Percentiles rank a stretch among this genome's conserved stretches.
Conservation (phyloP, 2,797 vertebrate species). For the Xenopus petersii region DNA sequence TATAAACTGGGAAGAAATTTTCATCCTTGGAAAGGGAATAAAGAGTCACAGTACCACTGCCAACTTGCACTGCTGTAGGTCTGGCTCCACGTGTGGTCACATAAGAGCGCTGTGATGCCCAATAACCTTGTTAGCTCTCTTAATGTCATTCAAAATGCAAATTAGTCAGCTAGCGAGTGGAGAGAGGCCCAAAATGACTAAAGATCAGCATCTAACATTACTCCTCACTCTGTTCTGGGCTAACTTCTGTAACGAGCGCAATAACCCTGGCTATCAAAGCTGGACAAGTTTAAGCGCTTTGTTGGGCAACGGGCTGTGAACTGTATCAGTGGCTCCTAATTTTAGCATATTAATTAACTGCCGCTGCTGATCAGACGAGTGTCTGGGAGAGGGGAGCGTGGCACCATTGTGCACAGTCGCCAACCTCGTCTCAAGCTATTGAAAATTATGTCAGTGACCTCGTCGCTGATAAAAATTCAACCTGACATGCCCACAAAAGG, state of each 20-base stretch:
- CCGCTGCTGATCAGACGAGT: constrained; percentile 67
- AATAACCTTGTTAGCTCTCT: constrained; percentile 87
- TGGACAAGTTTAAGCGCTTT: constrained; percentile 68
- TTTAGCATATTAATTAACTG: constrained; percentile 85
- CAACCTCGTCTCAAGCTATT: constrained; percentile 79
- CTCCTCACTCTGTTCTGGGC: constrained; percentile 54
- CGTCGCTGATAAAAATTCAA: constrained; percentile 77
- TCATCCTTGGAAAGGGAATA: constrained; percentile 69
- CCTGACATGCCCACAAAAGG: constrained; percentile 74
- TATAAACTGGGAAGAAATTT: constrained; percentile 64
- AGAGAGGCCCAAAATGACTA: constrained; percentile 71
- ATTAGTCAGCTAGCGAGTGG: constrained; percentile 83
- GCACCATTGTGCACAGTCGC: constrained; percentile 80
- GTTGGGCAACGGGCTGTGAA: constrained; percentile 74
- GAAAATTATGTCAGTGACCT: constrained; percentile 78
- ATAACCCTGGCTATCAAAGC: constrained; percentile 69
- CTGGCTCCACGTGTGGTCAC: constrained; percentile 86
- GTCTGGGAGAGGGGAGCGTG: constrained; percentile 77
- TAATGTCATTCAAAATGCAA: constrained; percentile 87
- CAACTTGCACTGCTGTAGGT: constrained; percentile 89
- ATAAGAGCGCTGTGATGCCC: constrained; percentile 82
- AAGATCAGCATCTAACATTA: constrained; percentile 55
- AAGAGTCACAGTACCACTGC: constrained; percentile 80
- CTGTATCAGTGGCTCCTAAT: constrained; percentile 73
- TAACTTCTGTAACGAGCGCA: constrained; percentile 60